phyloP scores from a whole-genome alignment of 2,113 vertebrate species.

The Pyrgilauda ruficollis region DNA sequence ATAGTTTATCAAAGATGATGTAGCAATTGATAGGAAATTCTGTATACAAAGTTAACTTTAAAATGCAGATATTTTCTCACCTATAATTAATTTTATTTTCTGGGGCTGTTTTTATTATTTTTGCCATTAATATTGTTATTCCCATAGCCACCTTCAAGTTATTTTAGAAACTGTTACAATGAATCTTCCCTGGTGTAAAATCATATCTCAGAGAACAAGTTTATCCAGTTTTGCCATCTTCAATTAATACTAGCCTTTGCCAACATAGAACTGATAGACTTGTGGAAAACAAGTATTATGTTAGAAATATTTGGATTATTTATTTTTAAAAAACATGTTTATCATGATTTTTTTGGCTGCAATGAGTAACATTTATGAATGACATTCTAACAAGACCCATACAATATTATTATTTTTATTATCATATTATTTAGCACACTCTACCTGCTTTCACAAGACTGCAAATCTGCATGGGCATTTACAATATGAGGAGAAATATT shows the following conservation, averaged over 20 bases:
- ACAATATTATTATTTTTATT: background rate
- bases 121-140: background rate
- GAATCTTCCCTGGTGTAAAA: slow-evolving; percentile 14
- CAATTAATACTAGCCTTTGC: background rate
- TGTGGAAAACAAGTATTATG: background rate
- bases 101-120: background rate
- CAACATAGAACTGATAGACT: background rate
- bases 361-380: background rate
- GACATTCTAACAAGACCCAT: background rate
- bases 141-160: background rate
- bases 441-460: background rate
- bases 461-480: background rate
- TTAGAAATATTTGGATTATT: background rate
- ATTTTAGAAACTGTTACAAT: slow-evolving; percentile 18
- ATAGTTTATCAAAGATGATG: background rate
- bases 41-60: background rate
- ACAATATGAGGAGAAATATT: background rate
- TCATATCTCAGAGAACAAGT: background rate
- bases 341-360: background rate
- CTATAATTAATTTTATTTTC: background rate
- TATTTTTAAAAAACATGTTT: background rate
- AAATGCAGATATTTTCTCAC: background rate
- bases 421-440: background rate
- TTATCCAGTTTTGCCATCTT: slow-evolving; percentile 6
- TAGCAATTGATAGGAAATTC: background rate